Conservation (phyloP, 2,797 vertebrate genomes). For the Craterocephalus amniculus region DNA sequence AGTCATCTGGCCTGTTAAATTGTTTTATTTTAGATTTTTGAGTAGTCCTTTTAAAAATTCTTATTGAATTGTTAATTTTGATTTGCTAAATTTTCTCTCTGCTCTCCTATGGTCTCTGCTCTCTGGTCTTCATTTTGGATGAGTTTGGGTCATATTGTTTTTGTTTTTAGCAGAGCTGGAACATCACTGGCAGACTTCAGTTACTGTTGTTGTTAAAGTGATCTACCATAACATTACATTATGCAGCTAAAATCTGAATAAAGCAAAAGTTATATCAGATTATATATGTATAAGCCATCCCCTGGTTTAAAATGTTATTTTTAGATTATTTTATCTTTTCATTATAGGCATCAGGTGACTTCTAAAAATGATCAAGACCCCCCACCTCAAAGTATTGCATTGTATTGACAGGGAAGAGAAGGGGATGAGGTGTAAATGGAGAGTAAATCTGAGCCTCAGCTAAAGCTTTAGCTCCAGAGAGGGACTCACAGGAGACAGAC, state of each 20-base stretch:
- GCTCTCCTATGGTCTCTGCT: neutral
- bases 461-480: conserved; percentile 65
- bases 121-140: too few species aligned
- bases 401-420: neutral
- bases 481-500: conserved; percentile 62
- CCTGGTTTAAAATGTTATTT: neutral
- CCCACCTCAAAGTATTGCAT: neutral
- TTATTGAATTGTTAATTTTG: too few species aligned
- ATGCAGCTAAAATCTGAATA: neutral
- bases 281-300: neutral
- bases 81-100: neutral
- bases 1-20: neutral
- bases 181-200: too few species aligned
- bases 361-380: neutral
- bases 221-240: too few species aligned
- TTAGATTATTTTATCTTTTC: neutral
- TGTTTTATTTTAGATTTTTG: neutral
- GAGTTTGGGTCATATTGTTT: too few species aligned
- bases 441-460: conserved; percentile 53
- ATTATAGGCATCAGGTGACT: neutral
- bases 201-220: too few species aligned
- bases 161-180: too few species aligned
- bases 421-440: conserved; percentile 38
- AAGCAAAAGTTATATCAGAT: neutral
- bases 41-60: too few species aligned